These are phyloP conservation scores for Menidia menidia DNA, from an alignment of 2,797 vertebrate species.

Conservation along the genomic window DNA sequence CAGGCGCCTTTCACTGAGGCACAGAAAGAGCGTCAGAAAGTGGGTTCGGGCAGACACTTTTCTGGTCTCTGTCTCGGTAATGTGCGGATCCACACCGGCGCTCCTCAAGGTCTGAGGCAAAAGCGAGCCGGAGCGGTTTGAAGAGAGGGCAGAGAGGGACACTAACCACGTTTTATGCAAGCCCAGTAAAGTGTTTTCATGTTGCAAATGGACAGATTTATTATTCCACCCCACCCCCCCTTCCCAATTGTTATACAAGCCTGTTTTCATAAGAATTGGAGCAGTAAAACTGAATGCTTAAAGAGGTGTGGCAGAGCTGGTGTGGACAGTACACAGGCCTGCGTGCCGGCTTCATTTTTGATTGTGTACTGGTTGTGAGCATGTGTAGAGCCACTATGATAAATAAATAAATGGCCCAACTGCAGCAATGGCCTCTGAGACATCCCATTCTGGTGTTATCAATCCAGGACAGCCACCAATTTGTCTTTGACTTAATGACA, in stretches of 20 bases:
- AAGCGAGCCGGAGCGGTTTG: background rate
- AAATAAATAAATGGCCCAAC: background rate
- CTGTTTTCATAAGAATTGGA: background rate
- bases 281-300: background rate
- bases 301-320: too few species aligned
- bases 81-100: background rate
- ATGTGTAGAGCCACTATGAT: background rate
- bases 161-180: background rate
- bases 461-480: slow-evolving; percentile 18
- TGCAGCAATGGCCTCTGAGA: slow-evolving; percentile 24
- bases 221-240: too few species aligned
- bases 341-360: background rate
- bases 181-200: background rate
- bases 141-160: background rate
- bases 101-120: background rate
- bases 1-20: slow-evolving; percentile 20
- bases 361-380: background rate
- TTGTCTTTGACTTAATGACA: background rate
- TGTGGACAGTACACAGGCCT: background rate
- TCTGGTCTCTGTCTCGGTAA: background rate
- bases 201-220: background rate
- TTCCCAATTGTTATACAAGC: background rate
- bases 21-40: background rate
- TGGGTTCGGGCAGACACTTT: background rate
- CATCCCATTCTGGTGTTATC: slow-evolving; percentile 17